phyloP scores from a whole-genome alignment of 2,797 vertebrate genomes.

The Hephaestus fuliginosus region DNA sequence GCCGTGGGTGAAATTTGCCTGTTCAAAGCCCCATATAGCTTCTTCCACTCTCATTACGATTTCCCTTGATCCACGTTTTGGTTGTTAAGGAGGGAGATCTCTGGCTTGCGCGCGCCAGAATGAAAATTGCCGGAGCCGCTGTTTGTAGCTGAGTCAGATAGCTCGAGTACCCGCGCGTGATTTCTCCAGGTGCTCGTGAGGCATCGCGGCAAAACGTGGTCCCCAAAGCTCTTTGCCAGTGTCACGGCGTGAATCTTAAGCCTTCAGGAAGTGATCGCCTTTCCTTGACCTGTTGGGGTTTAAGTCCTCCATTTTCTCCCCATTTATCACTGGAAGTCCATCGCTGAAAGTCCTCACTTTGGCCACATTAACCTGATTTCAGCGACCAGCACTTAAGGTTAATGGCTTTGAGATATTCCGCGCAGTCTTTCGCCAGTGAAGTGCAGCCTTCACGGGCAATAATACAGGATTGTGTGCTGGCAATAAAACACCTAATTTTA shows the following conservation, averaged over 20 bases:
- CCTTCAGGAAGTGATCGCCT: conserved; percentile 39
- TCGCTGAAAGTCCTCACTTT: conserved; percentile 34
- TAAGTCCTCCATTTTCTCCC: conserved; percentile 40
- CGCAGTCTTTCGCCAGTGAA: conserved; percentile 5
- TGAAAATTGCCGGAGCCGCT: conserved; percentile 19
- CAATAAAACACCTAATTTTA: conserved; percentile 22
- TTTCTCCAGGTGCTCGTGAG: conserved; percentile 46
- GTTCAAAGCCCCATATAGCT: conserved; percentile 33
- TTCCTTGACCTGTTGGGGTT: conserved; percentile 35
- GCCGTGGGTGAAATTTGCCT: conserved; percentile 32
- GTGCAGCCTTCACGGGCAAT: not conserved
- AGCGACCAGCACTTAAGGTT: conserved; percentile 26
- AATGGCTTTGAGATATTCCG: conserved; percentile 30
- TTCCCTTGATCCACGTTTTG: conserved; percentile 48
- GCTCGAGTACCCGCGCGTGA: conserved; percentile 14
- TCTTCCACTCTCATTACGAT: conserved; percentile 38
- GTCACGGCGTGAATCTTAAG: conserved; percentile 34
- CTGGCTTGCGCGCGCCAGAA: not conserved
- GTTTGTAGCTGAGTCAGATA: conserved; percentile 33
- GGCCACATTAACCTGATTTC: conserved; percentile 46
- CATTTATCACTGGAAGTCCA: conserved; percentile 38
- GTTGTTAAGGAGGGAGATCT: conserved; percentile 30
- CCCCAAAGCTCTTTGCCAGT: conserved; percentile 11
- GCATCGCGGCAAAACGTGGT: conserved; percentile 19
- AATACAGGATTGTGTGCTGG: conserved; percentile 18